Percentiles rank a stretch among this genome's conserved stretches.
Conservation (phyloP, 2,797 vertebrate species). For the Oreochromis grahami region DNA sequence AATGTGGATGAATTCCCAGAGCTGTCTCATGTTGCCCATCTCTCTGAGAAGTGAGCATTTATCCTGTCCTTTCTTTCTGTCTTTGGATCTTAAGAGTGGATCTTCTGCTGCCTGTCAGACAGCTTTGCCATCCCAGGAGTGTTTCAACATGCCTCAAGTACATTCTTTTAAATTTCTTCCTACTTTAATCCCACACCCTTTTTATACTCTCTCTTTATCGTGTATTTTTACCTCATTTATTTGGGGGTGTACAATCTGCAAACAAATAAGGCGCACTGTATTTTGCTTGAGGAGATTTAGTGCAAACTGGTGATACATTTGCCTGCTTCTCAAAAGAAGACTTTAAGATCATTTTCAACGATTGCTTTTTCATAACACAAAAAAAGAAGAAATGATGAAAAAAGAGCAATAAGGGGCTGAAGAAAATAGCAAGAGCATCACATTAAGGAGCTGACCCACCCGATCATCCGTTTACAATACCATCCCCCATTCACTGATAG, state of each 20-base stretch:
- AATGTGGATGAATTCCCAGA: constrained; percentile 30
- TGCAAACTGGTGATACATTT: background rate
- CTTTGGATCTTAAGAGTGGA: background rate
- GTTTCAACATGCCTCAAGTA: background rate
- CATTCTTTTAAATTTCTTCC: background rate
- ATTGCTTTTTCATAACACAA: background rate
- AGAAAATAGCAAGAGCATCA: constrained; percentile 9
- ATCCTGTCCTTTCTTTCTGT: background rate
- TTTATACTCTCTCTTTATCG: background rate
- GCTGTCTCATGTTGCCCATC: constrained; percentile 8
- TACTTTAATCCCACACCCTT: background rate
- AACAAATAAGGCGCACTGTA: background rate
- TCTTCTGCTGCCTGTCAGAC: constrained; percentile 1
- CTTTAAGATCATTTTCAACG: background rate
- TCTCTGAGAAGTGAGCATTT: constrained; percentile 4
- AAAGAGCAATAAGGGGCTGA: background rate
- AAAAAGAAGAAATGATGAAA: background rate
- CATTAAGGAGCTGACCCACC: constrained; percentile 50
- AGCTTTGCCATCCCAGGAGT: background rate
- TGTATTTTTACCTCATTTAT: background rate
- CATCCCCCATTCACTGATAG: constrained; percentile 43
- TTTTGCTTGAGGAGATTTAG: background rate
- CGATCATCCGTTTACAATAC: constrained; percentile 37
- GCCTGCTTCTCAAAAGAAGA: background rate
- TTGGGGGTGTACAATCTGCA: background rate